These are phyloP conservation scores for Athripsodes cinereus DNA, from an alignment of 2,888 invertebrate species.

Conservation along the genomic window DNA sequence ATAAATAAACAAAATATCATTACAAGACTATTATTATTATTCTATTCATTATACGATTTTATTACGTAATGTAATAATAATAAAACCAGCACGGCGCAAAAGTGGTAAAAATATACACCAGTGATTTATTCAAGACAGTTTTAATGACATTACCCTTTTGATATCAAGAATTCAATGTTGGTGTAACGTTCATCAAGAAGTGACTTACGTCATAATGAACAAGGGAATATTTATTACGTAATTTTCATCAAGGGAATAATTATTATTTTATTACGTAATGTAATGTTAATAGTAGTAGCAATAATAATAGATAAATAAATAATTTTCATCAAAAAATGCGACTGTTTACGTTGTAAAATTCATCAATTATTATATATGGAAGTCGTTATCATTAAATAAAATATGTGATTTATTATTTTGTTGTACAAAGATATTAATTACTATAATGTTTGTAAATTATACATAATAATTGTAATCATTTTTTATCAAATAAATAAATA, in stretches of 20 bases:
- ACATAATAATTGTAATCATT: background rate
- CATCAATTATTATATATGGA: background rate
- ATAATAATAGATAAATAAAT: no score
- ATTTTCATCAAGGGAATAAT: no score
- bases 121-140: background rate
- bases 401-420: slow-evolving; percentile 23
- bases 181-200: background rate
- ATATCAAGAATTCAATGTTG: background rate
- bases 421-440: slow-evolving; percentile 20
- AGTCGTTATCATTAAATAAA: background rate
- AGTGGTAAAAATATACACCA: background rate
- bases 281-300: no score
- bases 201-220: background rate
- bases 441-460: slow-evolving; percentile 19
- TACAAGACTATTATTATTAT: background rate
- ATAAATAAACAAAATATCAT: background rate
- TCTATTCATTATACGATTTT: no score
- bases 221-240: background rate
- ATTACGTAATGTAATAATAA: background rate
- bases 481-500: background rate
- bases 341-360: background rate
- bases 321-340: background rate
- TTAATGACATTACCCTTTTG: background rate
- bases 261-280: no score
- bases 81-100: background rate